Conservation (phyloP, 2,113 vertebrate genomes). For the Oryctolagus cuniculus region mOryCun1.1 NC_091432.1:150220501-150221000, state of each 20-base stretch:
- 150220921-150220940: neutral
- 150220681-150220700: neutral
- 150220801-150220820: neutral
- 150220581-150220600: neutral
- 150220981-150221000: neutral
- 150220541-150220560: neutral
- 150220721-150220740: neutral
- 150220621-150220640: neutral
- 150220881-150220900: too few species aligned
- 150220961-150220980: neutral
- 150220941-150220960: neutral
- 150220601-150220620: neutral
- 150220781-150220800: neutral
- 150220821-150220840: too few species aligned
- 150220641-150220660: neutral
- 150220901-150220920: too few species aligned
- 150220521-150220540: neutral
- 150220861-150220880: neutral
- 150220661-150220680: neutral
- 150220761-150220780: neutral
- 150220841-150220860: neutral
- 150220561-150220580: neutral
- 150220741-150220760: neutral
- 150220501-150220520: neutral
- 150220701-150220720: neutral